phyloP scores from a whole-genome alignment of 2,888 invertebrate species.

The Merodon equestris region DNA sequence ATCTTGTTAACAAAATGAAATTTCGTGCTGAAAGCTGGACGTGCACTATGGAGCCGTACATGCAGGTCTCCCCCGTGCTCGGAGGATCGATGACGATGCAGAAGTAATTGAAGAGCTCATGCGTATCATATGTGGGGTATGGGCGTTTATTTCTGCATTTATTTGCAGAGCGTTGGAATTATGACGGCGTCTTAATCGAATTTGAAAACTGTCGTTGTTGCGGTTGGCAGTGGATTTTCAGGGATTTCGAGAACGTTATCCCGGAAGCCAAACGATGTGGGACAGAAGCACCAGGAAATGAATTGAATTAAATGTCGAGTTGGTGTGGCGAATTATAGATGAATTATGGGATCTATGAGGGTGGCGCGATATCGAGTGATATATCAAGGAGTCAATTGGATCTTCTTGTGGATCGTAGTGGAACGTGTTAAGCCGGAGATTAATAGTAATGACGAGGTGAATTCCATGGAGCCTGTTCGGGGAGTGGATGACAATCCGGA shows the following conservation, averaged over 20 bases:
- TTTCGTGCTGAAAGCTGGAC: constrained; percentile 60
- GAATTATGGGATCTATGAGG: constrained; percentile 27
- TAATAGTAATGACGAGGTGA: no score
- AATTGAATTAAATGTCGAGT: constrained; percentile 38
- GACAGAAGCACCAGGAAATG: constrained; percentile 57
- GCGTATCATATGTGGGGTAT: constrained; percentile 39
- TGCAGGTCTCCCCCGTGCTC: not conserved
- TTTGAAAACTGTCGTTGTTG: constrained; percentile 52
- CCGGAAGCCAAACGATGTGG: constrained; percentile 45
- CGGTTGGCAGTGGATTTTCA: constrained; percentile 26
- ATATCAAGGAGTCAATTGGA: constrained; percentile 11
- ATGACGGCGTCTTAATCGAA: constrained; percentile 62
- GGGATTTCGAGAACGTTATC: constrained; percentile 44
- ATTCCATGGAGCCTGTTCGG: no score
- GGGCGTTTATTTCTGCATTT: constrained; percentile 61
- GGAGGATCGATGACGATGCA: no score
- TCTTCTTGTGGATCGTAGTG: no score
- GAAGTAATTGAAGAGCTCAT: constrained; percentile 54
- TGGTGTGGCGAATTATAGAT: constrained; percentile 43
- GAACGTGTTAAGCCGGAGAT: no score
- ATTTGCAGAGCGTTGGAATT: constrained; percentile 18
- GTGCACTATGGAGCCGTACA: constrained; percentile 16
- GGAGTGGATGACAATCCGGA: no score
- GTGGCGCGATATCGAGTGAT: constrained; percentile 38
- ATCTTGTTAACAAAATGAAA: constrained; percentile 66